Evolutionary conservation across 2,888 invertebrate species (phyloP).

Genomic region (Fabriciana adippe): DNA sequence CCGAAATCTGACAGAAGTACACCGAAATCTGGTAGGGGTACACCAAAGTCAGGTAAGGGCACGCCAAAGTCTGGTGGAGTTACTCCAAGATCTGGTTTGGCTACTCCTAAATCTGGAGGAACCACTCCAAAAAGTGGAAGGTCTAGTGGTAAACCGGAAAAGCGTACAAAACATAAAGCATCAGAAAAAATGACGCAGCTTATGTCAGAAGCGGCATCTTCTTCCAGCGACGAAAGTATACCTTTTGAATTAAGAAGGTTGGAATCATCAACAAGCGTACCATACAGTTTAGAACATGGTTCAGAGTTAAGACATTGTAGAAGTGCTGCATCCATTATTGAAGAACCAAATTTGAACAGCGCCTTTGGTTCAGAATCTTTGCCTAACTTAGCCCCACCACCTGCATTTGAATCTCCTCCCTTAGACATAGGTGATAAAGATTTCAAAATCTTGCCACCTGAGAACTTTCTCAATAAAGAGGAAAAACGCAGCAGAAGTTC

Average conservation of each 20-base stretch:
- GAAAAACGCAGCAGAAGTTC: conserved; percentile 76
- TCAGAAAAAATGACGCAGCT: conserved; percentile 80
- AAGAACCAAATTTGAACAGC: conserved; percentile 79
- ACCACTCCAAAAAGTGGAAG: conserved; percentile 83
- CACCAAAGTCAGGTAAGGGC: conserved; percentile 71
- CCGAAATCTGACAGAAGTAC: conserved; percentile 77
- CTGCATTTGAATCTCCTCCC: conserved; percentile 82
- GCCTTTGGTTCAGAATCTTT: conserved; percentile 86
- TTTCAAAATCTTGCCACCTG: conserved; percentile 77
- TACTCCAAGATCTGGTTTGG: conserved; percentile 72
- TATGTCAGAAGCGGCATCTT: conserved; percentile 82
- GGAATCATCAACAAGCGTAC: conserved; percentile 85
- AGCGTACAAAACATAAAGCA: conserved; percentile 72
- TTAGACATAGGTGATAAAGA: conserved; percentile 77
- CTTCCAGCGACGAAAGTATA: conserved; percentile 83
- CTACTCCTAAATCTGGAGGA: conserved; percentile 72
- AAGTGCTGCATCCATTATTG: conserved; percentile 81
- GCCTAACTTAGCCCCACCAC: conserved; percentile 86
- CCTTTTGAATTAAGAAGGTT: conserved; percentile 75
- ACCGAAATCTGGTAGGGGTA: conserved; percentile 72
- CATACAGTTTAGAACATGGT: conserved; percentile 82
- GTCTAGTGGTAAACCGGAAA: conserved; percentile 76
- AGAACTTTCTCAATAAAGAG: conserved; percentile 74
- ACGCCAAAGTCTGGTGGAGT: conserved; percentile 73
- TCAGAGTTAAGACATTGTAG: conserved; percentile 80